Percentiles rank a stretch among this genome's conserved stretches.
Evolutionary conservation across 2,797 vertebrate genomes (phyloP).

Genomic region (Nasua narica): DNA sequence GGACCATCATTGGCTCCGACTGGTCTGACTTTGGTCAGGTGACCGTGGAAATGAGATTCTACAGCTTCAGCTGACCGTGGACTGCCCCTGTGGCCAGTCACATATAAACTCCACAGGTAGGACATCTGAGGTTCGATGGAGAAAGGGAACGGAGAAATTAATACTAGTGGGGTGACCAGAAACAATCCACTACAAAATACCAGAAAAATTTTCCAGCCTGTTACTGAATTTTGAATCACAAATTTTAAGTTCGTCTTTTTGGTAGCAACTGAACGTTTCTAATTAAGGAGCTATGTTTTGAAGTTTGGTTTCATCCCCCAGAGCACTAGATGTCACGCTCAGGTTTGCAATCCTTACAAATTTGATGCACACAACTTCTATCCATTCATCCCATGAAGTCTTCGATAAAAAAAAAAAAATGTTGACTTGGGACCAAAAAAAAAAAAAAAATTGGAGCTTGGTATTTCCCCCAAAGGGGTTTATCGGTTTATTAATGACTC

Average conservation of each 20-base stretch:
- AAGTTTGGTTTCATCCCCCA: background rate
- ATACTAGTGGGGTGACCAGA: background rate
- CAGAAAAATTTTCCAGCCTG: background rate
- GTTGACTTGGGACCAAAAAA: background rate
- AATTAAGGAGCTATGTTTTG: background rate
- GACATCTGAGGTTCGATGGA: background rate
- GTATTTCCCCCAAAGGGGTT: background rate
- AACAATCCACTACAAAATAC: background rate
- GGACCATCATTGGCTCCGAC: background rate
- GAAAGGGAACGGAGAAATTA: background rate
- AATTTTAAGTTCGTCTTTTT: background rate
- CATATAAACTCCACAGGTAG: background rate
- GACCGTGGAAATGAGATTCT: background rate
- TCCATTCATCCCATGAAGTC: background rate
- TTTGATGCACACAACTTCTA: background rate
- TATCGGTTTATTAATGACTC: background rate
- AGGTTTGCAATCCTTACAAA: background rate
- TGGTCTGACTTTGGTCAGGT: background rate
- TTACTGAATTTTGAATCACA: background rate
- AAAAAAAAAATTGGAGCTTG: background rate
- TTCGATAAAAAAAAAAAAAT: conserved; percentile 52
- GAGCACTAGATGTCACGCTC: background rate
- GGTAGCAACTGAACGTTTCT: background rate
- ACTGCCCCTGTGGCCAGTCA: background rate
- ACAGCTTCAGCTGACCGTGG: background rate